A percentile compares a stretch with the other conserved stretches of the same genome.
Evolutionary conservation across 2,888 invertebrate genomes (phyloP).

Genomic region (Lochmaea crataegi): DNA sequence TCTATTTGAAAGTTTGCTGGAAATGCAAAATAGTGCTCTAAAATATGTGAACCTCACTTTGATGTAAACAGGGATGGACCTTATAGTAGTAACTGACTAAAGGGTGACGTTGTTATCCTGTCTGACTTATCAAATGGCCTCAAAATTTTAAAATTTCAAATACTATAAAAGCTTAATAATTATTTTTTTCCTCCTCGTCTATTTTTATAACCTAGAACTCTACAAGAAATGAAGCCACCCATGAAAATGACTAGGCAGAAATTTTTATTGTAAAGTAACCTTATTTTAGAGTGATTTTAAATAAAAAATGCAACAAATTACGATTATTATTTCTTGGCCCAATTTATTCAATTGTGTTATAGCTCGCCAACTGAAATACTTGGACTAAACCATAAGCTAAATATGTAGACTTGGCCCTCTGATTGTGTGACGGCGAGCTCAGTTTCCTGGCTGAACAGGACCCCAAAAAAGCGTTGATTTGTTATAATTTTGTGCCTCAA

Average conservation of each 20-base stretch:
- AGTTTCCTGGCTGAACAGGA: no score
- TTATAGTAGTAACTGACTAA: slow-evolving; percentile 13
- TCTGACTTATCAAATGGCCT: slow-evolving; percentile 18
- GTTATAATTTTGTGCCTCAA: neutral
- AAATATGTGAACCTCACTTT: slow-evolving; percentile 38
- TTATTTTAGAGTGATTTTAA: slow-evolving; percentile 19
- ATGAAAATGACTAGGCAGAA: slow-evolving; percentile 5
- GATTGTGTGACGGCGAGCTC: no score
- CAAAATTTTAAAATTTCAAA: slow-evolving; percentile 17
- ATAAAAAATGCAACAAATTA: slow-evolving; percentile 15
- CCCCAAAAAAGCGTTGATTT: neutral
- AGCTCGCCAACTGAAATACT: no score
- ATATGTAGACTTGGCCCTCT: no score
- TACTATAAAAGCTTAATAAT: slow-evolving; percentile 12
- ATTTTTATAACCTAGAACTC: slow-evolving; percentile 10
- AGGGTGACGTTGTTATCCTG: slow-evolving; percentile 2
- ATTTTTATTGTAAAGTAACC: slow-evolving; percentile 8
- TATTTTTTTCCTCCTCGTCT: slow-evolving; percentile 10
- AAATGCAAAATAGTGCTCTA: slow-evolving; percentile 23
- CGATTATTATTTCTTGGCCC: neutral
- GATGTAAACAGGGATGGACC: slow-evolving; percentile 41
- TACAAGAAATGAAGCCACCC: slow-evolving; percentile 11
- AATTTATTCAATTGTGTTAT: neutral
- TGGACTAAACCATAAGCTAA: no score
- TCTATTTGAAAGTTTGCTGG: neutral